Base-by-base conservation (phyloP, 2,797 vertebrate genomes). In the Enteromius afrohamiltoni region DNA sequence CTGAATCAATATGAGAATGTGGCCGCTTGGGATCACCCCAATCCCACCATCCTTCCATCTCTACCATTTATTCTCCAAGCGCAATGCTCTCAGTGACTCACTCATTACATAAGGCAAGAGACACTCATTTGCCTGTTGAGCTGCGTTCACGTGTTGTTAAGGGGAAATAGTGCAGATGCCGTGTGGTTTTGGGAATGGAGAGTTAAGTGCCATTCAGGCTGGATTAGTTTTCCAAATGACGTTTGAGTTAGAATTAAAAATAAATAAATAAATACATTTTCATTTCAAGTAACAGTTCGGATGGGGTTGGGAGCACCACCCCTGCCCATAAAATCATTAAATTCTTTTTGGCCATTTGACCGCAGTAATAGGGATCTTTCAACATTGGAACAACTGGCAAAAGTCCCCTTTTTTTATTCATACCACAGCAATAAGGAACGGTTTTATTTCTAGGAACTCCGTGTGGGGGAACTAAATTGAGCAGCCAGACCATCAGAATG, bases 31-130 rank as follows among this genome's bases (percentile, higher is more conserved):
- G 26, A 74, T 67, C 40, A 26, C 26, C 47, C 3, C 19, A 62
- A 69, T 40, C 40, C 42, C 21, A 70, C 58, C 26, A 62, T 69
- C 49, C 5, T 2, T 55, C 51, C 16, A 55, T 70, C n/a, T 55
- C 23, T 70, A 73, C 73, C 10, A 49, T 73, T 42, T 62, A 60
- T 64, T 77, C 34, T 47, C 65, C 8, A 26, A 47, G 26, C n/a
- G n/a, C 29, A 34, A n/a, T 16, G 67, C 11, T 68, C 51, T 70
- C n/a, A 17, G 53, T 70, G 53, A 60, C 53, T 76, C 62, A 69
- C 62, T 21, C 78, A 70, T 79, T 82, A 82, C 74, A 83, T 37
- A 82, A 77, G 37, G 19, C 42, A 19, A 60, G 55, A 42, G 42
- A 77, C 75, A 60, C 69, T 64, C 26, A 40, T 85, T 71, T 31